Base-by-base conservation (phyloP, 2,797 vertebrate genomes). In the Chaetophractus vellerosus region DNA sequence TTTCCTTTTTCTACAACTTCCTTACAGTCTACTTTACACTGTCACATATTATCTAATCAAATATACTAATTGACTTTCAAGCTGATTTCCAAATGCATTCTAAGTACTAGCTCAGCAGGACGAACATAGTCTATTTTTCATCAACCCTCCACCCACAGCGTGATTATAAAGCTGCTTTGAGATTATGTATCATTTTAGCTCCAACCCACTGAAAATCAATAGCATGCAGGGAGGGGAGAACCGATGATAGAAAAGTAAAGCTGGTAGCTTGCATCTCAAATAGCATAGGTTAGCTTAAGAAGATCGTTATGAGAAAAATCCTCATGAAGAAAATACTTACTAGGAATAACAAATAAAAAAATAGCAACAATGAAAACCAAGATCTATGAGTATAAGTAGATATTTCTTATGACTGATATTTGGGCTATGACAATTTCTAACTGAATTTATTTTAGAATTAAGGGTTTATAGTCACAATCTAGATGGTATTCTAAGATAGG, bases 81-180 rank as follows among this genome's bases (percentile, higher is more conserved):
- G 48, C 31, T 95, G 61, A 95, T 94, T 95, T 97, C 31, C 71
- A 90, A 95, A 96, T 92, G 61, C 28, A 88, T 85, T 82, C 79
- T 90, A 93, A 91, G 64, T 88, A 74, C 72, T 72, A 94, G 78
- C 50, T 90, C 78, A 75, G 88, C 64, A 95, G 55, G 59, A 84
- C 72, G 55, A 96, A 7, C 31, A 55, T 41, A 57, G 31, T 92
- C 71, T 86, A 66, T 90, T 96, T 95, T 94, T 97, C 91, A 95
- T 72, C 84, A 93, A 95, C 75, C 45, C 55, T 81, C 45, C 18
- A 41, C 19, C 69, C 50, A 84, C 76, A 91, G 69, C 41, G 93
- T 80, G 79, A 82, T 95, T 91, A 66, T 64, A 64, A 38, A 83
- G 41, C 12, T 82, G 15, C 50, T 95, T 66, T 79, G 38, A 92